Percentiles rank a stretch among this genome's conserved stretches.
phyloP scores from a whole-genome alignment of 2,888 invertebrate genomes.

The Odiellus spinosus region DNA sequence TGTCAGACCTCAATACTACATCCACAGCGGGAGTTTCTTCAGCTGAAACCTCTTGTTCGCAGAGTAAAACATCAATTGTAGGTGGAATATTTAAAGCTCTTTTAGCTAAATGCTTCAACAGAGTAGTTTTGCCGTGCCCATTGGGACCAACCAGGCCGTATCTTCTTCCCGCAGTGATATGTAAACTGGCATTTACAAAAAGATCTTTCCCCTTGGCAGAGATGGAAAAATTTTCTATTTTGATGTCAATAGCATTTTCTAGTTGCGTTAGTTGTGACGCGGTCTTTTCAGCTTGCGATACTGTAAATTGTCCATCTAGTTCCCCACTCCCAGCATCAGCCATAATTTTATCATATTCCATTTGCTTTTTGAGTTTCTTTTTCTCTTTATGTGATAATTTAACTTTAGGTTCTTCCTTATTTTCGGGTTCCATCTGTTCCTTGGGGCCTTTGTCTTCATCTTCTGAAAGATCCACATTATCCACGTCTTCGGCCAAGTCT shows the following conservation, averaged over 20 bases:
- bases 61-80: constrained; percentile 86
- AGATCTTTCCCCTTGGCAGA: constrained; percentile 92
- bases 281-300: constrained; percentile 57
- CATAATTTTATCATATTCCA: too few relatives aligned
- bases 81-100: constrained; percentile 85
- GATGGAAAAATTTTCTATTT: constrained; percentile 93
- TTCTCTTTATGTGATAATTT: too few relatives aligned
- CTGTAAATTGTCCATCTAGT: constrained; percentile 80
- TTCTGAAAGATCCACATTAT: too few relatives aligned
- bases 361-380: too few relatives aligned
- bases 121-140: constrained; percentile 97
- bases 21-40: constrained; percentile 86
- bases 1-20: constrained; percentile 82
- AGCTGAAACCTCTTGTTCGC: constrained; percentile 92
- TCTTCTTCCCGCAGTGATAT: constrained; percentile 80
- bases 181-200: constrained; percentile 83
- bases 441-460: too few relatives aligned
- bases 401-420: too few relatives aligned
- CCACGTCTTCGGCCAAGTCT: too few relatives aligned
- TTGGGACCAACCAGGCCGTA: constrained; percentile 98
- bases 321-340: too few relatives aligned
- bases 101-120: constrained; percentile 78
- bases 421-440: too few relatives aligned
- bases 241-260: constrained; percentile 92
- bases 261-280: constrained; percentile 52